phyloP scores from a whole-genome alignment of 2,888 invertebrate species.

The Drosophila neonasuta region DNA sequence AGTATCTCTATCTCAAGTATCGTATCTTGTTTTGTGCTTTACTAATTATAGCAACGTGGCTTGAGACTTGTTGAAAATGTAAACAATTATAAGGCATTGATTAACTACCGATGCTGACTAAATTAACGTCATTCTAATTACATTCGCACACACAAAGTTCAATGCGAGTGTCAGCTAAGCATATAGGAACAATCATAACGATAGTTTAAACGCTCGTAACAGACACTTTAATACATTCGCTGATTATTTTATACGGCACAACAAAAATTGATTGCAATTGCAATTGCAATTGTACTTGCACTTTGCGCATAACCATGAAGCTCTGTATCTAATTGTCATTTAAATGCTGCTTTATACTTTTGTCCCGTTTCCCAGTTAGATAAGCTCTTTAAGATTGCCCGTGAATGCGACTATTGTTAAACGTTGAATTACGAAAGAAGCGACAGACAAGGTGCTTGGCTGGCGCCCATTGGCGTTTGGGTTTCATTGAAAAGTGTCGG shows the following conservation, averaged over 20 bases:
- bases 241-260: conserved; percentile 20
- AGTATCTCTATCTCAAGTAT: conserved; percentile 34
- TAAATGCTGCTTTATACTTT: conserved; percentile 21
- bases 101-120: conserved; percentile 36
- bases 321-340: conserved; percentile 29
- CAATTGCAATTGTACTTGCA: conserved; percentile 5
- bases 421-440: conserved; percentile 32
- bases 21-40: conserved; percentile 10
- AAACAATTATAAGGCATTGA: conserved; percentile 67
- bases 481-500: conserved; percentile 44
- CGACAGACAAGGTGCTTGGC: conserved; percentile 7
- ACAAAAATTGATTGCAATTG: background rate
- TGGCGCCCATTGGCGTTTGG: conserved; percentile 51
- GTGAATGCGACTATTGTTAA: background rate
- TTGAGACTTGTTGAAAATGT: conserved; percentile 34
- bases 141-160: conserved; percentile 44
- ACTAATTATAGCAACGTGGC: conserved; percentile 24
- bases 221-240: conserved; percentile 7
- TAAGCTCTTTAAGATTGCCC: background rate
- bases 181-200: conserved; percentile 3
- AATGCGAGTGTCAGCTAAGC: conserved; percentile 63
- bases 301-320: conserved; percentile 10
- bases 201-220: conserved; percentile 11
- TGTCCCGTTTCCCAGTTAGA: background rate
- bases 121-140: conserved; percentile 68